Evolutionary conservation across 2,797 vertebrate species (phyloP).

Genomic region (Sorex maritimensis): DNA sequence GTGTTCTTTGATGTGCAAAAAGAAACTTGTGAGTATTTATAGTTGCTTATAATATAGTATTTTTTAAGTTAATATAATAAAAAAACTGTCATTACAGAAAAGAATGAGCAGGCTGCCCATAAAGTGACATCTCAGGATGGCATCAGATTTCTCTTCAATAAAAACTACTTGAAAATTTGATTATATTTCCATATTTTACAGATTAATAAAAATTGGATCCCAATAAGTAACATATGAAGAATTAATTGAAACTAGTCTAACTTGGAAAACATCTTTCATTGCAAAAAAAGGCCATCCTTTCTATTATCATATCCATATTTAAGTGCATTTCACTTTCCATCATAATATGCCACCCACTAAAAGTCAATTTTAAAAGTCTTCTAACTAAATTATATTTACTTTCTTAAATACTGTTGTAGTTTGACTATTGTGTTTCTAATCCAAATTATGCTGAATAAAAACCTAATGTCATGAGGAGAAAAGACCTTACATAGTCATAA

Average conservation of each 20-base stretch:
- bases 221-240: not conserved
- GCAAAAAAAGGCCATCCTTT: not conserved
- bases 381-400: constrained; percentile 19
- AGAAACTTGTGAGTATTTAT: not conserved
- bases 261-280: not conserved
- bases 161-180: not conserved
- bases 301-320: not conserved
- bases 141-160: not conserved
- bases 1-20: not conserved
- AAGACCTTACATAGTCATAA: not conserved
- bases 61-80: not conserved
- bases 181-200: constrained; percentile 11
- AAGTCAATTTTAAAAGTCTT: constrained; percentile 1
- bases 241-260: not conserved
- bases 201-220: not conserved
- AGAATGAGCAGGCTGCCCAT: not conserved
- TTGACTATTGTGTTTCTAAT: constrained; percentile 8
- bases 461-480: not conserved
- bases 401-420: constrained; percentile 21
- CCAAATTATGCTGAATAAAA: not conserved
- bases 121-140: not conserved
- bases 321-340: not conserved
- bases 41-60: not conserved
- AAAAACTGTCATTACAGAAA: not conserved
- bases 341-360: not conserved